These are phyloP conservation scores for Myotis davidii DNA, from an alignment of 2,113 vertebrate species.

Conservation along the genomic window DNA sequence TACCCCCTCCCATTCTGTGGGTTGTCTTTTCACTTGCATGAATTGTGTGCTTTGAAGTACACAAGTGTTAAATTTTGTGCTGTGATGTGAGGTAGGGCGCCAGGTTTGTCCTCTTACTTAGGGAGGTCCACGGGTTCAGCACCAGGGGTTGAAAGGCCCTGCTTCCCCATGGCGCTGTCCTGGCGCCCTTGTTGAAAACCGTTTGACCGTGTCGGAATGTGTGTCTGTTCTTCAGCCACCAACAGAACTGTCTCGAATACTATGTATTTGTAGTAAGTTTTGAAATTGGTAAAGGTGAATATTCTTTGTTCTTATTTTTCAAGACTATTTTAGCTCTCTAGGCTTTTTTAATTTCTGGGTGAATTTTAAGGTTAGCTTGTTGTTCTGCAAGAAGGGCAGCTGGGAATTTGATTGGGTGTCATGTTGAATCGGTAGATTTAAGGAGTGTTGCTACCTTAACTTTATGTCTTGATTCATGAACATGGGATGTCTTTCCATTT, in stretches of 20 bases:
- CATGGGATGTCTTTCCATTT: not conserved
- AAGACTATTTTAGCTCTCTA: not conserved
- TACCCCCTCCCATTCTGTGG: accelerated
- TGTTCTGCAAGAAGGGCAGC: not conserved
- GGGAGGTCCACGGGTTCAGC: not conserved
- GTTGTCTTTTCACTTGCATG: not conserved
- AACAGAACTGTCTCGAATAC: not conserved
- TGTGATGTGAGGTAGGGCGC: too few relatives aligned
- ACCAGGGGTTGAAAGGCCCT: not conserved
- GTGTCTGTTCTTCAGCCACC: not conserved
- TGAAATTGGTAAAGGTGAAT: not conserved
- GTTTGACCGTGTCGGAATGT: not conserved
- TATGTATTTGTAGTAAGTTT: not conserved
- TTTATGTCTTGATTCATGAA: not conserved
- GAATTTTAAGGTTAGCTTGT: not conserved
- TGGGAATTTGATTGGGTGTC: not conserved
- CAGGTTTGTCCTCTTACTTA: not conserved
- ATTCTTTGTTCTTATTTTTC: not conserved
- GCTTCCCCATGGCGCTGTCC: not conserved
- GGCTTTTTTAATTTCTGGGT: not conserved
- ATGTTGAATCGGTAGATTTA: not conserved
- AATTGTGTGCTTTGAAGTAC: not conserved
- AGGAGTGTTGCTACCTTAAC: not conserved
- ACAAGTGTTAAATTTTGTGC: not conserved
- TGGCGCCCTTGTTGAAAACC: not conserved